Base-by-base conservation (phyloP, 2,113 vertebrate species). In the Tragelaphus scriptus region DNA sequence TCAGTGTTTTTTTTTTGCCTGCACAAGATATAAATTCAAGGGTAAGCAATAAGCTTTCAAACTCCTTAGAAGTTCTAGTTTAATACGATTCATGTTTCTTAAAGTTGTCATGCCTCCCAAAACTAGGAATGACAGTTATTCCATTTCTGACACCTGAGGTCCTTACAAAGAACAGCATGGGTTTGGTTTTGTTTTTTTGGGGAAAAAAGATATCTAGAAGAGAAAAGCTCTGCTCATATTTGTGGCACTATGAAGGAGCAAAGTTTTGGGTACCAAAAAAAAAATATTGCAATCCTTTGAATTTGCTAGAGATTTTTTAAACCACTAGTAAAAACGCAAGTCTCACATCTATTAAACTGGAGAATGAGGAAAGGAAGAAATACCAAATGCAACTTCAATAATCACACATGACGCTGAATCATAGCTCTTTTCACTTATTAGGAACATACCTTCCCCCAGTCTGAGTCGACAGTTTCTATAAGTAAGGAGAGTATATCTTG, bases 391-490 rank as follows among this genome's bases (percentile, higher is more conserved):
- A 77, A 77, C 44, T 85, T 85, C 58, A 77, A 65, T 77, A 97
- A 65, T 53, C 40, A 90, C 26, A 25, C 51, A 65, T 65, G 14
- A 68, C 7, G 19, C 32, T 65, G 63, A 49, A 49, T 19, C 68
- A 59, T 1, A 90, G 85, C 10, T 90, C 47, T 75, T 88, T 95
- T 82, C 26, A 51, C 36, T 81, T 65, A 36, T 65, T 12, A 63
- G 93, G 53, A 75, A 97, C 98, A 97, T 99, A 99, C 99, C 99
- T 99, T 98, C 95, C 98, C 98, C 99, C 99, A 99, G 16, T 99
- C 98, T 81, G 3, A 98, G 82, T 98, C 99, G 19, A 98, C 96
- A 96, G 98, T 99, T 95, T 99, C 97, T 85, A 98, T 90, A 28
- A 98, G 95, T 85, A 98, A 97, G 80, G 85, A 97, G 11, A 99